Evolutionary conservation across 2,113 vertebrate species (phyloP).

Genomic region (Zapornia atra): DNA sequence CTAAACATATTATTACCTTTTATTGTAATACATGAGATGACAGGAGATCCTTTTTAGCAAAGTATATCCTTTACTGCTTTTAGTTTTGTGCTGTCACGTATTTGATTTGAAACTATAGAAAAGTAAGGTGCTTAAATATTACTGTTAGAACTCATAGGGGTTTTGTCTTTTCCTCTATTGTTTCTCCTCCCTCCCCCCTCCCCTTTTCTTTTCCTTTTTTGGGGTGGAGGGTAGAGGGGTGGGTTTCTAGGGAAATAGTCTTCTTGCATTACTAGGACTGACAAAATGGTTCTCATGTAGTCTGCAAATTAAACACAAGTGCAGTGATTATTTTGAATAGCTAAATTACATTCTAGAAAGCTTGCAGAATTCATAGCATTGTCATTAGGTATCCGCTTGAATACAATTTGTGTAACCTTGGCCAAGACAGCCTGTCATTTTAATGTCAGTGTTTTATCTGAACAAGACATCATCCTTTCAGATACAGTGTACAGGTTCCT

Average conservation of each 20-base stretch:
- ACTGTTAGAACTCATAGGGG: constrained; percentile 71
- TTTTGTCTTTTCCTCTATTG: constrained; percentile 75
- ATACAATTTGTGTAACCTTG: constrained; percentile 97
- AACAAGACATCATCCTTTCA: constrained; percentile 88
- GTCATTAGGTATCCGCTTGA: constrained; percentile 89
- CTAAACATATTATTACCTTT: constrained; percentile 85
- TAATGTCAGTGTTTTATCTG: constrained; percentile 90
- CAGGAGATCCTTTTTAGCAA: constrained; percentile 80
- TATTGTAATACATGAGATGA: constrained; percentile 79
- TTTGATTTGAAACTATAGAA: constrained; percentile 81
- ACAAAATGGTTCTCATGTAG: constrained; percentile 84
- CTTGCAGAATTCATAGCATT: constrained; percentile 90
- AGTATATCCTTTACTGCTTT: constrained; percentile 81
- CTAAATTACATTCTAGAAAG: constrained; percentile 92
- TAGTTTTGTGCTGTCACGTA: constrained; percentile 78
- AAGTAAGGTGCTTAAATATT: constrained; percentile 80
- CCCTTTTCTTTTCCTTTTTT: constrained; percentile 43
- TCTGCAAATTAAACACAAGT: constrained; percentile 87
- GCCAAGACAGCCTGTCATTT: constrained; percentile 92
- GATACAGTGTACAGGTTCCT: constrained; percentile 82
- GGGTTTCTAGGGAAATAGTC: constrained; percentile 78
- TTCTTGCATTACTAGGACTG: constrained; percentile 81
- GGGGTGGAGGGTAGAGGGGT: constrained; percentile 62
- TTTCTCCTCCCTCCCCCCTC: not conserved
- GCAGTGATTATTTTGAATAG: constrained; percentile 90